phyloP scores from a whole-genome alignment of 1,140 invertebrate genomes.

The Zaprionus lachaisei region DNA sequence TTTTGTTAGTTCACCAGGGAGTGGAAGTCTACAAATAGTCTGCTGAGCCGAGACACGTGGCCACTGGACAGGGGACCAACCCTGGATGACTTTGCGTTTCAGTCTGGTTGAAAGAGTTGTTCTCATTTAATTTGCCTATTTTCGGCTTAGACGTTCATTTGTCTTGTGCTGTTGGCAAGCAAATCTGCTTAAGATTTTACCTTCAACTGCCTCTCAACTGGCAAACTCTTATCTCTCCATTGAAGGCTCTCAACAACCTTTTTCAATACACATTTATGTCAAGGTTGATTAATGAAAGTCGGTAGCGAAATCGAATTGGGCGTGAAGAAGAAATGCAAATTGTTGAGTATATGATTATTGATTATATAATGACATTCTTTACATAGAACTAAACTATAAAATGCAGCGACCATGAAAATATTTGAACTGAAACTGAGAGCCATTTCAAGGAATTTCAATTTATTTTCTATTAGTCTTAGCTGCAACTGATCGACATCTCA shows the following conservation, averaged over 20 bases:
- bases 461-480: slow-evolving; percentile 27
- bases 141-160: slow-evolving; percentile 67
- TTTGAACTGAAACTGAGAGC: slow-evolving; percentile 15
- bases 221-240: slow-evolving; percentile 8
- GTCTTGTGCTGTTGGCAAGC: slow-evolving; percentile 36
- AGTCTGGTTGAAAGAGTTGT: slow-evolving; percentile 59
- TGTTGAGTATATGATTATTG: slow-evolving; percentile 15
- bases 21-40: slow-evolving; percentile 27
- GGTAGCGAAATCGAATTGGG: not conserved
- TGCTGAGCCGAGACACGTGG: slow-evolving; percentile 59
- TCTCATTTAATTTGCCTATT: slow-evolving; percentile 70
- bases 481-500: slow-evolving; percentile 48
- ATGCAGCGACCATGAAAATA: slow-evolving; percentile 40
- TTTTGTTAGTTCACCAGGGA: not conserved
- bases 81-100: slow-evolving; percentile 56
- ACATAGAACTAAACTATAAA: slow-evolving; percentile 19
- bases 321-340: slow-evolving; percentile 33
- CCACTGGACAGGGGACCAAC: slow-evolving; percentile 32
- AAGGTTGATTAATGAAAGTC: slow-evolving; percentile 43
- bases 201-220: slow-evolving; percentile 19
- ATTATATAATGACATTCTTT: not conserved
- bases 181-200: slow-evolving; percentile 65
- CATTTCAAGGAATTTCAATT: slow-evolving; percentile 26
- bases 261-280: slow-evolving; percentile 23
- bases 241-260: slow-evolving; percentile 12